Percentiles rank a stretch among this genome's conserved stretches.
Conservation (phyloP, 2,113 vertebrate genomes). For the Pollachius pollachius region DNA sequence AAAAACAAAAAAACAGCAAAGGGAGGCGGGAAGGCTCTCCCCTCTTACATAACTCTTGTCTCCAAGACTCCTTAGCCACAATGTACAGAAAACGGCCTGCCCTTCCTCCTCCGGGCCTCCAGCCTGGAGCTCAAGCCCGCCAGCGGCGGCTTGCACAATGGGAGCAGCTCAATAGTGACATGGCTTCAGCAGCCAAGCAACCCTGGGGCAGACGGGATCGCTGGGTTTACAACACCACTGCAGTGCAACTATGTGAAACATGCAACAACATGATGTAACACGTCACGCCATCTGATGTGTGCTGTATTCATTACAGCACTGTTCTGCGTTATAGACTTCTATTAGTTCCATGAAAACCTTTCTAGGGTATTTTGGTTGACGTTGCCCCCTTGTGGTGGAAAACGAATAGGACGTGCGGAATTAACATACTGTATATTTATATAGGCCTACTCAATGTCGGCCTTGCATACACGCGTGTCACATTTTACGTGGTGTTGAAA, state of each 20-base stretch:
- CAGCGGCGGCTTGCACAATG: no score
- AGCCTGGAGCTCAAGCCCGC: conserved; percentile 33
- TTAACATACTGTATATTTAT: no score
- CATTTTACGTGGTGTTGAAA: no score
- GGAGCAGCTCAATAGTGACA: background rate
- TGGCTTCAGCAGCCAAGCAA: background rate
- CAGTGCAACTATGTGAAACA: background rate
- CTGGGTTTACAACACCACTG: background rate
- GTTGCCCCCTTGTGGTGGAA: conserved; percentile 37
- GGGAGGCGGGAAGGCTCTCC: conserved; percentile 72
- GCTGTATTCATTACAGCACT: conserved; percentile 22
- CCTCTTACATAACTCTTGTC: conserved; percentile 72
- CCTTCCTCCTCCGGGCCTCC: conserved; percentile 5
- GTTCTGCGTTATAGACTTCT: background rate
- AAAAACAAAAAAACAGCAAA: conserved; percentile 80
- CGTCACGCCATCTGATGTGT: conserved; percentile 24
- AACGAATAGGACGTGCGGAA: background rate
- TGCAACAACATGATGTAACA: conserved; percentile 30
- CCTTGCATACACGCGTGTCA: no score
- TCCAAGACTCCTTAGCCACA: conserved; percentile 58
- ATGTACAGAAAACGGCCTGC: conserved; percentile 62
- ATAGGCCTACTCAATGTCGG: background rate
- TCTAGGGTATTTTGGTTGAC: background rate
- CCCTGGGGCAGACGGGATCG: background rate
- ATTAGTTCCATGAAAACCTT: background rate